Percentiles rank a stretch among this genome's conserved stretches.
Conservation (phyloP, 2,797 vertebrate species). For the Pangasius mekongensis region DNA sequence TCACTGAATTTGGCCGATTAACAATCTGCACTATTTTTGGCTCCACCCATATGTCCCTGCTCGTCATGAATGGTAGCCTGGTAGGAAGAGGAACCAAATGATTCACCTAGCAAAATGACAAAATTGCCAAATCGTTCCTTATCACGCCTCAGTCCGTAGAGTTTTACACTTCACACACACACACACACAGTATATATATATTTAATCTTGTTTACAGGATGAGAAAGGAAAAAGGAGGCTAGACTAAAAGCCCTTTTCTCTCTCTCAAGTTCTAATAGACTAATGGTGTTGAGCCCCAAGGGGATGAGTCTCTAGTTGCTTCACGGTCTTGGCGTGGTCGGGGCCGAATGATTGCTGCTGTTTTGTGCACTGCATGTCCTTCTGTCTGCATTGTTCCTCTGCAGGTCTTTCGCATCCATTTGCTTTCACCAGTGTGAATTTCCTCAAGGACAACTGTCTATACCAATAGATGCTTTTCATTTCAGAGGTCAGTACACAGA, state of each 20-base stretch:
- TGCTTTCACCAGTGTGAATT: slow-evolving; percentile 30
- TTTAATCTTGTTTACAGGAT: not conserved
- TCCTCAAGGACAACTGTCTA: slow-evolving; percentile 20
- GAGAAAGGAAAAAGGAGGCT: not conserved
- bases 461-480: slow-evolving; percentile 39
- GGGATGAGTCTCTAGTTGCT: not conserved
- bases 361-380: not conserved
- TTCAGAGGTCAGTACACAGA: slow-evolving; percentile 41
- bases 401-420: slow-evolving; percentile 26
- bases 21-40: no score
- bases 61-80: no score
- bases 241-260: not conserved
- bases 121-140: no score
- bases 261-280: slow-evolving; percentile 30
- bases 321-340: not conserved
- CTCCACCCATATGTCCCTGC: no score
- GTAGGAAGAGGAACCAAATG: no score
- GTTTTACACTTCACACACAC: not conserved
- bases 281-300: slow-evolving; percentile 39
- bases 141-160: no score
- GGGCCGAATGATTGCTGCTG: slow-evolving; percentile 1
- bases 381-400: slow-evolving; percentile 12
- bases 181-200: no score
- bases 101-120: no score
- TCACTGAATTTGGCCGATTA: no score